phyloP scores from a whole-genome alignment of 2,888 invertebrate genomes.

The Eupithecia subfuscata region DNA sequence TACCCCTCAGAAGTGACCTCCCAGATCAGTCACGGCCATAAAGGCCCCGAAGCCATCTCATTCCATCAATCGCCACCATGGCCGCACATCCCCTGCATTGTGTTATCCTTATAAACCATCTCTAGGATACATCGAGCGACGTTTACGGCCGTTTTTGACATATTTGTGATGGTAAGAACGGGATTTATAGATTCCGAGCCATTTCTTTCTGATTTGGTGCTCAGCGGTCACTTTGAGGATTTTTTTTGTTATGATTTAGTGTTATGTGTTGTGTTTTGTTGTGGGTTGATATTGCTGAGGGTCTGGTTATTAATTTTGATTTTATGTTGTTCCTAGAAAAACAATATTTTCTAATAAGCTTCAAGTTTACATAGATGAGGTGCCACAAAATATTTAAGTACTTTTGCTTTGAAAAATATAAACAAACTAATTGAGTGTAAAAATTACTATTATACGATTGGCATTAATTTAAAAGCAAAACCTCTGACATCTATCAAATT shows the following conservation, averaged over 20 bases:
- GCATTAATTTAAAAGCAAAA: background rate
- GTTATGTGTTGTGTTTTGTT: slow-evolving; percentile 51
- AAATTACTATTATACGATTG: background rate
- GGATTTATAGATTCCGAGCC: slow-evolving; percentile 75
- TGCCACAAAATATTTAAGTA: background rate
- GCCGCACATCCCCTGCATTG: slow-evolving; percentile 69
- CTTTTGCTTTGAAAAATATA: background rate
- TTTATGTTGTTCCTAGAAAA: slow-evolving; percentile 1
- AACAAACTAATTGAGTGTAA: background rate
- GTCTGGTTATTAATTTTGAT: slow-evolving; percentile 19
- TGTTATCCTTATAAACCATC: slow-evolving; percentile 76
- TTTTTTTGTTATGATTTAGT: slow-evolving; percentile 64
- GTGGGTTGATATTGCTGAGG: slow-evolving; percentile 16
- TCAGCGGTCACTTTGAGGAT: slow-evolving; percentile 62
- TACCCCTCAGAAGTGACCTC: slow-evolving; percentile 2
- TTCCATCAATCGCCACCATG: slow-evolving; percentile 59
- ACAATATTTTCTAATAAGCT: background rate
- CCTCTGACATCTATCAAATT: background rate
- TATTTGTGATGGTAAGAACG: slow-evolving; percentile 78
- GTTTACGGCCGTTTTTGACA: slow-evolving; percentile 77
- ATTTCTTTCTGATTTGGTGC: slow-evolving; percentile 66
- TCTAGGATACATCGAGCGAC: slow-evolving; percentile 66
- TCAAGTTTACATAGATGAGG: background rate
- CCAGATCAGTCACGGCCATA: slow-evolving; percentile 35
- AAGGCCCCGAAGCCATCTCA: slow-evolving; percentile 40